Conservation (phyloP, 1,140 invertebrate genomes). For the Eumeta japonica region DNA sequence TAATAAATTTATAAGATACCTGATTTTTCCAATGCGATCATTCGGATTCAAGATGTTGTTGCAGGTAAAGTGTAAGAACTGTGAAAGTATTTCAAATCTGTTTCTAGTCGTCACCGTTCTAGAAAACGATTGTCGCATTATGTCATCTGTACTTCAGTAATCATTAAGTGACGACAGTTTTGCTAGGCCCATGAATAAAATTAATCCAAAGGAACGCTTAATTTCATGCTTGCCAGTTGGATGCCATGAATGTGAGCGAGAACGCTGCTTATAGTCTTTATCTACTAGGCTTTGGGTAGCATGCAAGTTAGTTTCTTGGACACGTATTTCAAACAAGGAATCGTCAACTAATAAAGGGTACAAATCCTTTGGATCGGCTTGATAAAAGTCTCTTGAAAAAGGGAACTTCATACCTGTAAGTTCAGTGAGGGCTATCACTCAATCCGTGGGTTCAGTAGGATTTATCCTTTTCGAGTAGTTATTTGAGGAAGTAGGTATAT, state of each 20-base stretch:
- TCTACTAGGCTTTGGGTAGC: constrained; percentile 22
- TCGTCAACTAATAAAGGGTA: constrained; percentile 23
- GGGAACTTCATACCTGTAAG: constrained; percentile 20
- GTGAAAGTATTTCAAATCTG: constrained; percentile 22
- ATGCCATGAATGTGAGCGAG: constrained; percentile 24
- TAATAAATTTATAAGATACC: constrained; percentile 20
- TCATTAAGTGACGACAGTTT: constrained; percentile 25
- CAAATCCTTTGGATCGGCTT: constrained; percentile 20
- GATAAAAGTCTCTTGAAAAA: constrained; percentile 23
- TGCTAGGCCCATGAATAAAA: constrained; percentile 25
- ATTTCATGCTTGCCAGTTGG: constrained; percentile 27
- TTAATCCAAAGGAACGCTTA: constrained; percentile 23
- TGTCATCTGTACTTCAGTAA: constrained; percentile 25
- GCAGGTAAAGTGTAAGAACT: constrained; percentile 19
- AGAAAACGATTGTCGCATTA: constrained; percentile 26
- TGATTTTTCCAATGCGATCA: constrained; percentile 21
- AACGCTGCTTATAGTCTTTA: constrained; percentile 25
- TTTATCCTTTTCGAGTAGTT: constrained; percentile 21
- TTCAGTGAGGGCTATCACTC: constrained; percentile 24
- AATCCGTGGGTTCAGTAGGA: constrained; percentile 24
- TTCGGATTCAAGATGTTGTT: constrained; percentile 19
- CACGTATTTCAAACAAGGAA: constrained; percentile 26
- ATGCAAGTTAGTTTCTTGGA: constrained; percentile 26
- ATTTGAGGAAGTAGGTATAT: constrained; percentile 24
- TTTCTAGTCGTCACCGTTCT: constrained; percentile 23